Evolutionary conservation across 2,888 invertebrate species (phyloP).

Genomic region (Melieria crassipennis): DNA sequence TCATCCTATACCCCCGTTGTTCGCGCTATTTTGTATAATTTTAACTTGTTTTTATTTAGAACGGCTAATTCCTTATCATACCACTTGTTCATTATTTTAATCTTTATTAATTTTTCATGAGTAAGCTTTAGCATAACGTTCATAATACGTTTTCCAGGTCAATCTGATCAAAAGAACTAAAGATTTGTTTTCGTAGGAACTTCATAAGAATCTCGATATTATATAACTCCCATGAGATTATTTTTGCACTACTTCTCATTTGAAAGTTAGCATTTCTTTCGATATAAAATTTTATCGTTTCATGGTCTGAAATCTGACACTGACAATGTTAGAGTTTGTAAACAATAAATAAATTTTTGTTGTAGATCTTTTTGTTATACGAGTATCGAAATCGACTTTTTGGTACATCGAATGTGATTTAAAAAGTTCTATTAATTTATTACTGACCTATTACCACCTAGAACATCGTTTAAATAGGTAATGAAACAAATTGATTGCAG

Average conservation of each 20-base stretch:
- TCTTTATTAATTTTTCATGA: not conserved
- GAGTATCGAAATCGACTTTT: constrained; percentile 5
- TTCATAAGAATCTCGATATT: not conserved
- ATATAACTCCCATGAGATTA: not conserved
- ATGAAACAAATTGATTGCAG: constrained; percentile 1
- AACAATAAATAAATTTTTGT: constrained; percentile 3
- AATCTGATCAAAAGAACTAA: too few relatives aligned
- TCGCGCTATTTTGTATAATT: too few relatives aligned
- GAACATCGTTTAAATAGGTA: constrained; percentile 14
- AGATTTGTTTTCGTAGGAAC: not conserved
- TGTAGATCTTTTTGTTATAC: not conserved
- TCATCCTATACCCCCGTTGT: too few relatives aligned
- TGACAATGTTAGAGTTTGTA: not conserved
- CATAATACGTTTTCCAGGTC: too few relatives aligned
- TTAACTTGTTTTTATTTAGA: too few relatives aligned
- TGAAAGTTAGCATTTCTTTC: not conserved
- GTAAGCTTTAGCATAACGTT: not conserved
- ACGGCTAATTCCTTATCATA: too few relatives aligned
- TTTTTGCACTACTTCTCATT: not conserved
- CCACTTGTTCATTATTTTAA: not conserved
- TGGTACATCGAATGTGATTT: constrained; percentile 4
- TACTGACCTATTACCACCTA: constrained; percentile 10
- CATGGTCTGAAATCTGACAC: not conserved
- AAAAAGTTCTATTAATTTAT: not conserved
- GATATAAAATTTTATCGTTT: not conserved